phyloP scores from a whole-genome alignment of 2,888 invertebrate genomes.

The Chrysomela aeneicollis region DNA sequence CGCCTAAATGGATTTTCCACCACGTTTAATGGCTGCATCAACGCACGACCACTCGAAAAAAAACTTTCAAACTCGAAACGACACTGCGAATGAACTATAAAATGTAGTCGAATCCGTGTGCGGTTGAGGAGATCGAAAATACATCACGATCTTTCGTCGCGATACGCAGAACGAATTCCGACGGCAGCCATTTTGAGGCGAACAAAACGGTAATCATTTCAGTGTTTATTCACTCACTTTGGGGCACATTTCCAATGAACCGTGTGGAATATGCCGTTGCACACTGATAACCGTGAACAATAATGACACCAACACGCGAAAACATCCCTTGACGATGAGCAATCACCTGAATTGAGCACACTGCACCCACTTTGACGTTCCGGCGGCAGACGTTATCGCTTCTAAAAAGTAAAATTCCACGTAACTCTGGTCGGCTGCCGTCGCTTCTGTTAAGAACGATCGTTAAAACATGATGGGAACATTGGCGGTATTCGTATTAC shows the following conservation, averaged over 20 bases:
- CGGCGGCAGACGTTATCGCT: constrained; percentile 52
- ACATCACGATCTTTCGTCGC: constrained; percentile 36
- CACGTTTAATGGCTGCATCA: not conserved
- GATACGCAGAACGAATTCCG: constrained; percentile 52
- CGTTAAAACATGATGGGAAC: constrained; percentile 29
- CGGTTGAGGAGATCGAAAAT: constrained; percentile 28
- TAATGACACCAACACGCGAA: constrained; percentile 45
- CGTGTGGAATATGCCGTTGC: constrained; percentile 40
- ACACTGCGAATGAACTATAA: constrained; percentile 18
- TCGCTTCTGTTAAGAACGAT: constrained; percentile 22
- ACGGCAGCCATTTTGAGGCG: constrained; percentile 62
- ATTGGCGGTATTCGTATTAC: not conserved
- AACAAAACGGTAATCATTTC: constrained; percentile 62
- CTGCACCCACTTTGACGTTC: constrained; percentile 38
- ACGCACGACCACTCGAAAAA: not conserved
- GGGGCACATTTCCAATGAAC: constrained; percentile 42
- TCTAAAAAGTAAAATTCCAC: constrained; percentile 37
- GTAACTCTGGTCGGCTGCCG: constrained; percentile 30
- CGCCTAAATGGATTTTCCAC: constrained; percentile 11
- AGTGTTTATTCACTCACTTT: constrained; percentile 65
- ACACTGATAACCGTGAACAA: constrained; percentile 36
- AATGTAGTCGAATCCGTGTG: constrained; percentile 33
- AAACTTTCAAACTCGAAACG: not conserved
- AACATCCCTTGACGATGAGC: constrained; percentile 19
- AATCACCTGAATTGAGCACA: constrained; percentile 10